Conservation (phyloP, 2,888 invertebrate species). For the Cataglyphis rosenhaueri region DNA sequence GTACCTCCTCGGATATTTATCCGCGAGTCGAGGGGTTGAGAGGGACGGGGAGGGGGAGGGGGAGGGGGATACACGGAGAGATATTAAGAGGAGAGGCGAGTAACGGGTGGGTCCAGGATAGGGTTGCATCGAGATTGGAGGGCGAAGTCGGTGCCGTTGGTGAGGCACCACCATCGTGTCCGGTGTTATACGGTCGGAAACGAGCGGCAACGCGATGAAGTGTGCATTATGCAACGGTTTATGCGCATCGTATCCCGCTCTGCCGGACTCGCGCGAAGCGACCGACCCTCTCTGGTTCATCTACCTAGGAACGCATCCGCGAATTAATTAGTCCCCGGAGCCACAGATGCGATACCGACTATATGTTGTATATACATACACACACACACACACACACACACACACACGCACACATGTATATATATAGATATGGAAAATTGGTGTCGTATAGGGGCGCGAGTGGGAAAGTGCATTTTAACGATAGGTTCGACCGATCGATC, state of each 20-base stretch:
- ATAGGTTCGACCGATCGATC: conserved; percentile 34
- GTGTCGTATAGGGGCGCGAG: neutral
- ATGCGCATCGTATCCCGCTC: conserved; percentile 53
- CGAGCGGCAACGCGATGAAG: conserved; percentile 61
- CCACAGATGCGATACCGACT: neutral
- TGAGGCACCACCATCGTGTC: conserved; percentile 14
- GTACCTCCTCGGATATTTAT: conserved; percentile 19
- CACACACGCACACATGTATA: too few relatives aligned
- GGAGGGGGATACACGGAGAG: neutral
- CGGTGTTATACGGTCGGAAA: conserved; percentile 28
- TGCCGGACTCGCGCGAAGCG: conserved; percentile 2
- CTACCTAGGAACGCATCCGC: conserved; percentile 37
- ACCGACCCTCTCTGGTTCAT: neutral
- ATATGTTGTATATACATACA: neutral
- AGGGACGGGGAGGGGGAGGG: neutral
- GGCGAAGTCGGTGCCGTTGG: conserved; percentile 19
- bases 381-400: too few relatives aligned
- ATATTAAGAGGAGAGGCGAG: neutral
- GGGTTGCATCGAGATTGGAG: neutral
- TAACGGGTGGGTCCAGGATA: conserved; percentile 7
- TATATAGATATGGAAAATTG: conserved; percentile 28
- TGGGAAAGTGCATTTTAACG: conserved; percentile 24
- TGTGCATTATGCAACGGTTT: conserved; percentile 70
- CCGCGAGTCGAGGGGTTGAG: neutral
- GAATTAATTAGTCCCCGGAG: conserved; percentile 43